Base-by-base conservation (phyloP, 2,888 invertebrate genomes). In the Salticus scenicus region DNA sequence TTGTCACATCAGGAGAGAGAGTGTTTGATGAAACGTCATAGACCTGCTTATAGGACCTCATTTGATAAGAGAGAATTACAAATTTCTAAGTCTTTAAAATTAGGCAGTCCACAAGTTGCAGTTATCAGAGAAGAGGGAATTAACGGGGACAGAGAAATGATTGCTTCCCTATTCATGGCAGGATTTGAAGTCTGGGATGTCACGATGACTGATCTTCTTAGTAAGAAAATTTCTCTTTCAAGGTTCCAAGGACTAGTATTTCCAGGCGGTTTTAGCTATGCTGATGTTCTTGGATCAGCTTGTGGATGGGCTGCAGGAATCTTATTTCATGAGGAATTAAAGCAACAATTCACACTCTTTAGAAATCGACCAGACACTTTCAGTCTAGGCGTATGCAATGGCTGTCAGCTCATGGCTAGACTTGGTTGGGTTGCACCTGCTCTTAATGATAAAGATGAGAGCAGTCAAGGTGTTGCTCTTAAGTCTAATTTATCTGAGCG, bases 231-330 rank as follows among this genome's bases (percentile, higher is more conserved):
- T 0, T 94, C 93, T 27, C 92, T 98, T 41, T 95, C 96, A 87
- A 92, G 93, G 28, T 98, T 98, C 92, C 94, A 94, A 88, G 98
- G 99, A 0, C 90, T 99, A 17, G 94, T 97, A 70, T 99, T 99
- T 91, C 98, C 98, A 0, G 99, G 98, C 66, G 99, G 99, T n/a
- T 99, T 99, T 91, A 98, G 98, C 91, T 99, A 98, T 91, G 98
- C 98, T 64, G 97, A 97, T 95, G 99, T 98, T 0, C 92, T 98
- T 74, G 99, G 99, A 7, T 98, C 98, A 0, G 98, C 97, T 0
- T 98, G 98, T 92, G 92, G 98, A 51, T 99, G 99, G 99, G 98
- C 97, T 0, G 95, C 96, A 88, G 94, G 98, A 63, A 91, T 95
- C 51, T 51, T 83, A n/a, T 97, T 96, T 91, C 95, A 97, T 89